Conservation (phyloP, 1,140 invertebrate species). For the Gonatopus flavifemur region DNA sequence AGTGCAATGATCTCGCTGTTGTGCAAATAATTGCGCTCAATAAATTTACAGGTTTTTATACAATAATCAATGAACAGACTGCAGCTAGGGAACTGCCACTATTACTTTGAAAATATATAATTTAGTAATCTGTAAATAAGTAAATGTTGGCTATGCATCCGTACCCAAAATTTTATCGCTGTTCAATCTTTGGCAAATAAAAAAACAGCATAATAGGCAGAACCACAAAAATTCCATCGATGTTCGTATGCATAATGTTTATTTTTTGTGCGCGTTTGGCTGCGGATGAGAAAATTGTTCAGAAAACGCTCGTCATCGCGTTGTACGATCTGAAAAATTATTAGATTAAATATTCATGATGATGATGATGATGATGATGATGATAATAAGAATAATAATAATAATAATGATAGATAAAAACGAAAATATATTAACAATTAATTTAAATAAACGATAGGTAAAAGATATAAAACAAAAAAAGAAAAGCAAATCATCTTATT, state of each 20-base stretch:
- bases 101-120: constrained; percentile 33
- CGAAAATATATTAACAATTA: constrained; percentile 9
- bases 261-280: constrained; percentile 23
- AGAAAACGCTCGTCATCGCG: too few species aligned
- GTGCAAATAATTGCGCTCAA: constrained; percentile 49
- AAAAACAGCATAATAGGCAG: too few species aligned
- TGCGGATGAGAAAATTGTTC: constrained; percentile 15
- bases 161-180: constrained; percentile 26
- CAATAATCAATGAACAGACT: constrained; percentile 43
- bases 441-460: constrained; percentile 14
- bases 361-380: too few species aligned
- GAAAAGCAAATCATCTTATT: constrained; percentile 18
- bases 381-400: too few species aligned
- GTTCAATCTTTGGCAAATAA: too few species aligned
- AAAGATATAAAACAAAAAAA: constrained; percentile 17
- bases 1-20: constrained; percentile 50
- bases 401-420: too few species aligned
- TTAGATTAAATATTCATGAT: too few species aligned
- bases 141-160: constrained; percentile 15
- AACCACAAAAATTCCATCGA: too few species aligned
- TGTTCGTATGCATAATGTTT: too few species aligned
- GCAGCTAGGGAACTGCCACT: constrained; percentile 48
- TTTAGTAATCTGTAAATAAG: constrained; percentile 34
- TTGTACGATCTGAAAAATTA: too few species aligned
- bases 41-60: constrained; percentile 55